phyloP scores from a whole-genome alignment of 2,113 vertebrate species.

The Rhabdornis inornatus region DNA sequence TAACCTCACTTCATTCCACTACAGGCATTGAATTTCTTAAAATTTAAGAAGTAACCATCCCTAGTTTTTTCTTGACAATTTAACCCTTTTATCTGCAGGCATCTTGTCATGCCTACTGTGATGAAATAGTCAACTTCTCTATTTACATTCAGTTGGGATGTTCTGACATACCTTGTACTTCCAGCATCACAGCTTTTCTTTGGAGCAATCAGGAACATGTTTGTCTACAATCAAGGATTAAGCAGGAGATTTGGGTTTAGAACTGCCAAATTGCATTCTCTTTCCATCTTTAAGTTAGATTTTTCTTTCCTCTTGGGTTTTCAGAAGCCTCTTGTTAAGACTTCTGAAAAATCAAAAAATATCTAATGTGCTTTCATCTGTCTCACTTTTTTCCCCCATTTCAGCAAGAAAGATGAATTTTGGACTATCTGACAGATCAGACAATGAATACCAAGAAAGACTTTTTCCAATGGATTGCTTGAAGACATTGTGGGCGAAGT shows the following conservation, averaged over 20 bases:
- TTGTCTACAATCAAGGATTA: not conserved
- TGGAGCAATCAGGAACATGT: slow-evolving; percentile 24
- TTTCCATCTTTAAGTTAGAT: not conserved
- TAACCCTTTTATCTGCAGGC: not conserved
- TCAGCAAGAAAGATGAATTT: slow-evolving; percentile 15
- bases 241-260: not conserved
- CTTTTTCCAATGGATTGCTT: not conserved
- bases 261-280: not conserved
- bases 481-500: slow-evolving; percentile 24
- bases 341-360: slow-evolving; percentile 23
- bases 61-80: not conserved
- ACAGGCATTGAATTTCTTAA: not conserved
- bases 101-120: not conserved
- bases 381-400: not conserved
- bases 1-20: not conserved
- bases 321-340: slow-evolving; percentile 41
- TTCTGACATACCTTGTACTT: not conserved
- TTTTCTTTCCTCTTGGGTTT: slow-evolving; percentile 21
- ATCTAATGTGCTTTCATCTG: slow-evolving; percentile 37
- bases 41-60: not conserved
- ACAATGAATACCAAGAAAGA: slow-evolving; percentile 37
- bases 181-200: not conserved
- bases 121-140: not conserved
- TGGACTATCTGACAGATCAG: not conserved
- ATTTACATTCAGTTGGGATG: not conserved